Percentiles rank a stretch among this genome's conserved stretches.
Conservation (phyloP, 2,797 vertebrate species). For the Benthosema pterotum region DNA sequence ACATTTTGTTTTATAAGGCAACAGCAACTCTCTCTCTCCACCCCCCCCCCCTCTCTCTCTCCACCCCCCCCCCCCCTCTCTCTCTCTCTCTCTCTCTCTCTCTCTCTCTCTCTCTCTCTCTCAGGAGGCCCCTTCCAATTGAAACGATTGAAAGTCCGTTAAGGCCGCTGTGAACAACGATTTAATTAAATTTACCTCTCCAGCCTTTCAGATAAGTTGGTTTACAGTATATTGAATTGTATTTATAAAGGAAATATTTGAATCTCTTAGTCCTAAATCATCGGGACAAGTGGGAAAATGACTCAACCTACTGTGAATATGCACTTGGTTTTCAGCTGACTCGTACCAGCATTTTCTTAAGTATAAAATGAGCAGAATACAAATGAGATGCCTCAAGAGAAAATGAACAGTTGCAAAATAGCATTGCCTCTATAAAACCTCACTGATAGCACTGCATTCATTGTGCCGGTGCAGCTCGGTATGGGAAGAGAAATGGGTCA, state of each 20-base stretch:
- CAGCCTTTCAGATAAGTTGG: slow-evolving; percentile 20
- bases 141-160: too few relatives aligned
- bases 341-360: slow-evolving; percentile 21
- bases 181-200: slow-evolving; percentile 21
- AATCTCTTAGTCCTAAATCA: slow-evolving; percentile 49
- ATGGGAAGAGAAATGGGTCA: too few relatives aligned
- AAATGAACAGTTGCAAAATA: slow-evolving; percentile 45
- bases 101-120: too few relatives aligned
- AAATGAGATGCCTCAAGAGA: slow-evolving; percentile 46
- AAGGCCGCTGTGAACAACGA: slow-evolving; percentile 3
- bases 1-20: too few relatives aligned
- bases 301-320: slow-evolving; percentile 38
- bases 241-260: slow-evolving; percentile 46
- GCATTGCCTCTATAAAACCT: slow-evolving; percentile 27
- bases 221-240: slow-evolving; percentile 28
- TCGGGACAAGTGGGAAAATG: slow-evolving; percentile 37
- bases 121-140: too few relatives aligned
- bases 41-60: too few relatives aligned
- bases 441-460: slow-evolving; percentile 25
- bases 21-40: too few relatives aligned
- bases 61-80: too few relatives aligned
- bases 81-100: too few relatives aligned
- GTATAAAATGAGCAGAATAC: slow-evolving; percentile 53
- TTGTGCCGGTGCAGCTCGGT: too few relatives aligned
- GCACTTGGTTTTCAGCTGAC: slow-evolving; percentile 31